Evolutionary conservation across 2,888 invertebrate genomes (phyloP).

Genomic region (Chironomus tentans): DNA sequence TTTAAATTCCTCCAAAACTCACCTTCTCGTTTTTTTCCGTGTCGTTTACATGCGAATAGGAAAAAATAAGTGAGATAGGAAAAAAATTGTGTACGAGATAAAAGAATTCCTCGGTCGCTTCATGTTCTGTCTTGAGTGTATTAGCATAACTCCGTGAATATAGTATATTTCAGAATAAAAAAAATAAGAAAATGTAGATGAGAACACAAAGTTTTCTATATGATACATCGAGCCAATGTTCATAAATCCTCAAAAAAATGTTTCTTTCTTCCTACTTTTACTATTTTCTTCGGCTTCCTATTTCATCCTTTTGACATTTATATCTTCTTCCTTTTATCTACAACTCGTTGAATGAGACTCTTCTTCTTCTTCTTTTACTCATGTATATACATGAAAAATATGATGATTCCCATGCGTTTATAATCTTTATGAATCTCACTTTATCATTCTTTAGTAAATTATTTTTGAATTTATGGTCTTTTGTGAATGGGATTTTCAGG

Average conservation of each 20-base stretch:
- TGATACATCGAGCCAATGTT: conserved; percentile 17
- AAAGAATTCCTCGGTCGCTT: neutral
- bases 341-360: neutral
- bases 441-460: neutral
- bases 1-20: neutral
- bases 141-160: conserved; percentile 10
- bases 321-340: neutral
- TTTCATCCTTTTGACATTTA: neutral
- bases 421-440: neutral
- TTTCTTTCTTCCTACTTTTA: neutral
- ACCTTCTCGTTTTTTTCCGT: neutral
- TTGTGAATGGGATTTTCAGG: neutral
- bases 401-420: neutral
- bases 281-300: neutral
- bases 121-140: neutral
- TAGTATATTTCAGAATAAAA: neutral
- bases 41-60: neutral
- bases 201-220: neutral
- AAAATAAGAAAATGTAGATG: neutral
- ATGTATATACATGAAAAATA: neutral
- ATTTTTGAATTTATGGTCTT: neutral
- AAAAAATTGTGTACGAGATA: neutral
- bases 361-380: too few relatives aligned
- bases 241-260: conserved; percentile 8
- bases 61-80: neutral